Conservation (phyloP, 2,797 vertebrate genomes). For the Sitta carolinensis region DNA sequence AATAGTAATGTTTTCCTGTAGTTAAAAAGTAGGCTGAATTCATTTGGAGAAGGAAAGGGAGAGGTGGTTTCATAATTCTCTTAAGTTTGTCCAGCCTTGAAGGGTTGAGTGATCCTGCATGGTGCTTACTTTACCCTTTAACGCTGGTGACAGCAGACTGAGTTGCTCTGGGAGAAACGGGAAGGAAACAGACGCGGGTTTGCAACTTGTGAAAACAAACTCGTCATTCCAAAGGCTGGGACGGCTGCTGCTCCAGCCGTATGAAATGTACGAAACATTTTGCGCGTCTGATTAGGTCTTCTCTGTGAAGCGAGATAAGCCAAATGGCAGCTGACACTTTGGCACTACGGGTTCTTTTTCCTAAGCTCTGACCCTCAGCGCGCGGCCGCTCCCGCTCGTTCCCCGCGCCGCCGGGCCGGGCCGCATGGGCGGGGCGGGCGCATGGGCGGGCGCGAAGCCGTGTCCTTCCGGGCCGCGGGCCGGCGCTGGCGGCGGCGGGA, state of each 20-base stretch:
- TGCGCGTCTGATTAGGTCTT: accelerated
- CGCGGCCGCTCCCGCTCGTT: accelerated
- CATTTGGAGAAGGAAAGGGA: not conserved
- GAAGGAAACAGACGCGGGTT: accelerated
- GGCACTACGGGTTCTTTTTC: accelerated
- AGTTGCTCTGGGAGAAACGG: accelerated
- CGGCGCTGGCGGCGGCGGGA: not conserved
- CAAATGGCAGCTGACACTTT: accelerated
- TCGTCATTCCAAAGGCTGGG: not conserved
- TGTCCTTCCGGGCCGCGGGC: not conserved
- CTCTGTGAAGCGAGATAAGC: not conserved
- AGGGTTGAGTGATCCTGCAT: accelerated
- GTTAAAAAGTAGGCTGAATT: not conserved
- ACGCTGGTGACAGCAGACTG: accelerated
- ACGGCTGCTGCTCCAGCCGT: not conserved
- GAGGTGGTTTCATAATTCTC: accelerated
- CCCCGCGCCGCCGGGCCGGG: too few relatives aligned
- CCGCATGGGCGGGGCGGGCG: not conserved
- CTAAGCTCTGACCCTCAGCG: accelerated
- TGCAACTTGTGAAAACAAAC: accelerated
- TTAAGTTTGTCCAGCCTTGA: not conserved
- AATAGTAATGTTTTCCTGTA: not conserved
- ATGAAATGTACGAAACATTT: accelerated
- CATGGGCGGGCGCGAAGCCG: not conserved
- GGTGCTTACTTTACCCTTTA: not conserved